Base-by-base conservation (phyloP, 1,140 invertebrate species). In the Dendrolimus punctatus region DNA sequence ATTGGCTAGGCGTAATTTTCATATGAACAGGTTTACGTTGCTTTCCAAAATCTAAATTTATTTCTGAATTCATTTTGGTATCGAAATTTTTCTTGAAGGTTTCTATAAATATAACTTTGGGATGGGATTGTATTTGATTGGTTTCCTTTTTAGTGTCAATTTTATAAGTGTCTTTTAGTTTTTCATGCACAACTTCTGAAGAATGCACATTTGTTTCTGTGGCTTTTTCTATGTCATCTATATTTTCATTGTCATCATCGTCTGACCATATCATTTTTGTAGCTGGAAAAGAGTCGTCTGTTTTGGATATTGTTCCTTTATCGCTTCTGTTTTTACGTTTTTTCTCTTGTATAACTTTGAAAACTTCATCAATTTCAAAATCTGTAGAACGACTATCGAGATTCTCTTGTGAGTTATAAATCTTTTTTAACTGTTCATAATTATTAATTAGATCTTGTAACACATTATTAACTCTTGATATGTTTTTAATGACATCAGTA, bases 391-490 rank as follows among this genome's bases (percentile, higher is more conserved):
- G 59, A 49, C 64, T 60, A 40, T 57, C 49, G 8, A 64, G 9
- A 44, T 60, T 66, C 46, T 70, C 62, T n/a, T 64, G 39, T 0
- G 62, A 57, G 45, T 71, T 66, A 6, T 72, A 73, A 8, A 68
- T 57, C 48, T 64, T 70, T 51, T 77, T 49, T 4, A 73, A 49
- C 46, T 68, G 57, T 58, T 73, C 66, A 60, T 77, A 77, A 37
- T 73, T 76, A 10, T 52, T 64, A 41, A 80, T 60, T 46, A 80
- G 57, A 5, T 73, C 66, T 56, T 75, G 58, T 40, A 80, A 43
- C 48, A 71, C 62, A 42, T 66, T 68, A 57, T 73, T 75, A 4
- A 72, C 70, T 8, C 60, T 37, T 38, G 73, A 62, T 46, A 78
- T 72, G 47, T 80, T 80, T 50, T 66, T 66, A 6, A 73, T 57